Conservation (phyloP, 2,888 invertebrate genomes). For the Hartigia nigra region DNA sequence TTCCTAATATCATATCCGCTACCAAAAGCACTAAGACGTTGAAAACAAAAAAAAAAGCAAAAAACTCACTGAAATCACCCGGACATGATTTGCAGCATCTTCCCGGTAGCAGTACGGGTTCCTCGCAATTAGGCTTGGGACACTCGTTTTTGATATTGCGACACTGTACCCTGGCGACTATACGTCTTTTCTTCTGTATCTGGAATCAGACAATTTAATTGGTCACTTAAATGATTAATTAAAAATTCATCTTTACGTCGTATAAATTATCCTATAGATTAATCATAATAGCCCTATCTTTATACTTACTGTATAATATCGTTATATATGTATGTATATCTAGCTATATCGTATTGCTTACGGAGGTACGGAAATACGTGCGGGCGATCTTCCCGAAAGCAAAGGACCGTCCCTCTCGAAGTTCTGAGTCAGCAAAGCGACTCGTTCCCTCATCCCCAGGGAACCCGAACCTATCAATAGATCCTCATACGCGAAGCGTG, state of each 20-base stretch:
- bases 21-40: background rate
- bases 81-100: slow-evolving; percentile 94
- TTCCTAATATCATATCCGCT: background rate
- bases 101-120: slow-evolving; percentile 85
- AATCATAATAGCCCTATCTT: too few species aligned
- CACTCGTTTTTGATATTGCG: slow-evolving; percentile 93
- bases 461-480: slow-evolving; percentile 54
- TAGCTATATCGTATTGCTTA: background rate
- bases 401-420: background rate
- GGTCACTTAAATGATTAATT: background rate
- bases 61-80: slow-evolving; percentile 79
- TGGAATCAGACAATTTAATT: slow-evolving; percentile 64
- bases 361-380: background rate
- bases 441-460: background rate
- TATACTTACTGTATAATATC: background rate
- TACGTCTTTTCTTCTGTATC: slow-evolving; percentile 88
- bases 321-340: background rate
- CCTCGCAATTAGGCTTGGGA: slow-evolving; percentile 86
- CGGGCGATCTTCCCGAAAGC: background rate
- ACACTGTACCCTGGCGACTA: slow-evolving; percentile 90
- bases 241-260: background rate
- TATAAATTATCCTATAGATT: background rate
- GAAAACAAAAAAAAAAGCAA: background rate
- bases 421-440: background rate
- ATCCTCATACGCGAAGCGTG: slow-evolving; percentile 57